Evolutionary conservation across 2,797 vertebrate species (phyloP).

Genomic region (Cossypha niveicapilla): DNA sequence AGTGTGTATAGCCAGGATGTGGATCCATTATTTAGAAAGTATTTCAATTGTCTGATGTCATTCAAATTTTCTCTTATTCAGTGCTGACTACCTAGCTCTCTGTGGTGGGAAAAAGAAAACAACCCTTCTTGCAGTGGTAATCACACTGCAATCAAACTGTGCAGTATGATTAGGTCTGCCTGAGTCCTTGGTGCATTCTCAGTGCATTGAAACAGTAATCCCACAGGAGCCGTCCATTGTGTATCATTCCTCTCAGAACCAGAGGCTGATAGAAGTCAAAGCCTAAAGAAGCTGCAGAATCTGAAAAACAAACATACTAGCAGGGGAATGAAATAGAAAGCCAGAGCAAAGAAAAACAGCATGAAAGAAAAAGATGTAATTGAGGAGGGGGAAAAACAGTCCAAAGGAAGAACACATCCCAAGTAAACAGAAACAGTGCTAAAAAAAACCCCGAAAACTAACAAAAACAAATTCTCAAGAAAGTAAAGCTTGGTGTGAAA

Average conservation of each 20-base stretch:
- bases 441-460: not conserved
- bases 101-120: constrained; percentile 43
- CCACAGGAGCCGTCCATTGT: constrained; percentile 8
- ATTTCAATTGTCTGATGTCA: constrained; percentile 58
- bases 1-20: constrained; percentile 30
- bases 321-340: constrained; percentile 40
- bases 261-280: constrained; percentile 33
- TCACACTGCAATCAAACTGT: constrained; percentile 59
- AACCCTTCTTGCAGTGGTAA: constrained; percentile 39
- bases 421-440: not conserved
- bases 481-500: not conserved
- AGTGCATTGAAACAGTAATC: constrained; percentile 30
- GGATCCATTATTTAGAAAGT: constrained; percentile 52
- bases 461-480: not conserved
- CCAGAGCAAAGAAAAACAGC: constrained; percentile 15
- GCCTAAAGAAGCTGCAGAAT: constrained; percentile 43
- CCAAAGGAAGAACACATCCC: not conserved
- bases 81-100: constrained; percentile 7
- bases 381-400: constrained; percentile 7
- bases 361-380: constrained; percentile 25
- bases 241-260: not conserved
- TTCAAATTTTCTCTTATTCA: constrained; percentile 56
- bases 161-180: constrained; percentile 40
- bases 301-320: constrained; percentile 50
- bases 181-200: constrained; percentile 36